A percentile compares a stretch with the other conserved stretches of the same genome.
phyloP scores from a whole-genome alignment of 2,113 vertebrate genomes.

The Lethenteron camtschaticum region DNA sequence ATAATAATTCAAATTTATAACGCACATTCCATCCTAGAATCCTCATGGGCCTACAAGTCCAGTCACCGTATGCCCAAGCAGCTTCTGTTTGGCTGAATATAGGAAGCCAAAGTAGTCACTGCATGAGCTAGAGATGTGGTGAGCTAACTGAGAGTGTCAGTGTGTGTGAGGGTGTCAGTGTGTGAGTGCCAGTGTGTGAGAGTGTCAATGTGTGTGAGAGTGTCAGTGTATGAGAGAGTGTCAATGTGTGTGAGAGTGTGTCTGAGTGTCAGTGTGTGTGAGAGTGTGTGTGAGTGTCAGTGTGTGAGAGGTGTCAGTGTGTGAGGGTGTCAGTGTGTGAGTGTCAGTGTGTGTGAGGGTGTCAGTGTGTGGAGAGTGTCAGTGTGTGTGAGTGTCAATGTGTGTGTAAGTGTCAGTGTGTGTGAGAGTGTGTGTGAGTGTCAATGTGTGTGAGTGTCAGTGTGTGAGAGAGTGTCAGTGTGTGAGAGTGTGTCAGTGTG shows the following conservation, averaged over 20 bases:
- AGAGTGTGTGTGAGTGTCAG: conserved; percentile 1
- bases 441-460: neutral
- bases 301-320: neutral
- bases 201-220: conserved; percentile 1
- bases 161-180: neutral
- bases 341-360: neutral
- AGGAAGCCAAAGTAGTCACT: too few species aligned
- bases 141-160: neutral
- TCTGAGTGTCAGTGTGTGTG: neutral
- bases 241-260: neutral
- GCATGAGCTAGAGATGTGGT: too few species aligned
- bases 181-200: neutral
- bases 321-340: neutral
- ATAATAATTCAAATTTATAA: too few species aligned
- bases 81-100: too few species aligned
- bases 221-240: neutral
- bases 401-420: neutral
- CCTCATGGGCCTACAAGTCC: too few species aligned
- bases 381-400: neutral
- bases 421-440: conserved; percentile 1
- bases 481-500: neutral
- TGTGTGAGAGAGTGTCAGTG: neutral
- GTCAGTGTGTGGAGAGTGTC: neutral
- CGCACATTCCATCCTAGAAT: too few species aligned
- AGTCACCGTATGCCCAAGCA: too few species aligned